Evolutionary conservation across 1,140 invertebrate genomes (phyloP).

Genomic region (Procambarus virginalis): DNA sequence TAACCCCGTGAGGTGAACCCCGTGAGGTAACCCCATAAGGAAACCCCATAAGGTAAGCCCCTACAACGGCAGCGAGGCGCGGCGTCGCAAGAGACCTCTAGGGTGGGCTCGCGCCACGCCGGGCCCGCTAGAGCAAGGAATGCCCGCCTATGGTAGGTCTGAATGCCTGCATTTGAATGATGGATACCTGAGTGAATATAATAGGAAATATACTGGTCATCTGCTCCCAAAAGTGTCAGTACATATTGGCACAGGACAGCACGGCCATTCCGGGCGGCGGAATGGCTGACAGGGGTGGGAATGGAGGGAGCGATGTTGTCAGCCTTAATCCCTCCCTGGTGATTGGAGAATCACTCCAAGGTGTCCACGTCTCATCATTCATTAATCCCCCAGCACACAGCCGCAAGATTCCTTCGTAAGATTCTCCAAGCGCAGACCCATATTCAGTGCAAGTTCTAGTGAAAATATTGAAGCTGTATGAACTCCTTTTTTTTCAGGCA

Average conservation of each 20-base stretch:
- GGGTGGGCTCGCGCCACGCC: no score
- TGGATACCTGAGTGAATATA: slow-evolving; percentile 1
- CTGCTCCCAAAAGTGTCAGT: background rate
- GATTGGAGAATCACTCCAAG: no score
- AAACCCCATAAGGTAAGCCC: no score
- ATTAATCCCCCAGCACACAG: background rate
- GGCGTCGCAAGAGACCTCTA: no score
- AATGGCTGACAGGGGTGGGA: background rate
- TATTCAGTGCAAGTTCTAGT: no score
- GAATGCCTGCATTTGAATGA: background rate
- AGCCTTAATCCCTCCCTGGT: background rate
- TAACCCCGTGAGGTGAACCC: no score
- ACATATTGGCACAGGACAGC: background rate
- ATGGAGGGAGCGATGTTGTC: background rate
- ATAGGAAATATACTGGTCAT: slow-evolving; percentile 14
- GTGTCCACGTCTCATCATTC: background rate
- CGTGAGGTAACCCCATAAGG: no score
- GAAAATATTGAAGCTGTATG: no score
- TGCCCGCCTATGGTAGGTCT: background rate
- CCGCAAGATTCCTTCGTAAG: background rate
- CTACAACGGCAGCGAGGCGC: no score
- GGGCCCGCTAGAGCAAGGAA: background rate
- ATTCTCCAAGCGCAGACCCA: background rate
- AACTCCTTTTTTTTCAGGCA: no score
- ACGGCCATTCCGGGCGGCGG: background rate